phyloP scores from a whole-genome alignment of 2,113 vertebrate species.

The Rostratula benghalensis region DNA sequence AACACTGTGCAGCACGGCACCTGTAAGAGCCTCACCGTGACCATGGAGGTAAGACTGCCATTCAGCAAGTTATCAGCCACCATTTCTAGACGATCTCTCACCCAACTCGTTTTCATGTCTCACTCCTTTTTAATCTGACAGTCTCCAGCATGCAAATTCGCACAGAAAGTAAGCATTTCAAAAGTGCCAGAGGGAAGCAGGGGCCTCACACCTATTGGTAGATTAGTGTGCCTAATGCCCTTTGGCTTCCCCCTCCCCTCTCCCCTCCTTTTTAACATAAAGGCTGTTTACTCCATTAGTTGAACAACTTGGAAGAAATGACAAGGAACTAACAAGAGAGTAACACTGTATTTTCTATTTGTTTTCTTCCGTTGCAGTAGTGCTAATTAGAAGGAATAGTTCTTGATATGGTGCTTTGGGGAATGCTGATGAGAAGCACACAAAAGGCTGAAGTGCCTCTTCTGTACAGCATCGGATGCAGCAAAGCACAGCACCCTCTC shows the following conservation, averaged over 20 bases:
- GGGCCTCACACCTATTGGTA: conserved; percentile 24
- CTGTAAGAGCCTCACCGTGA: neutral
- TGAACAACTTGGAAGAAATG: conserved; percentile 48
- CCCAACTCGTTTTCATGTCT: conserved; percentile 17
- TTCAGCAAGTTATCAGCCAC: neutral
- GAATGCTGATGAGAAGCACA: conserved; percentile 57
- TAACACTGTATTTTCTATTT: conserved; percentile 62
- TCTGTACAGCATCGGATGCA: neutral
- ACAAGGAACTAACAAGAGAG: conserved; percentile 59
- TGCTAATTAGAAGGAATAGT: conserved; percentile 57
- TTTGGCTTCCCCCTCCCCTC: neutral
- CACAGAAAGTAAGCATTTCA: neutral
- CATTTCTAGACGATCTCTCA: conserved; percentile 25
- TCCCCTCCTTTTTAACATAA: neutral
- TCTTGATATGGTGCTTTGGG: conserved; percentile 32
- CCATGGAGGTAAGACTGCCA: neutral
- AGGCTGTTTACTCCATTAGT: conserved; percentile 29
- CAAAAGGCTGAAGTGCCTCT: conserved; percentile 47
- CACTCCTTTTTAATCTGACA: conserved; percentile 28
- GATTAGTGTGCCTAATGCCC: neutral
- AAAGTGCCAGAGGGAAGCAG: neutral
- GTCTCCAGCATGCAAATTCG: conserved; percentile 14
- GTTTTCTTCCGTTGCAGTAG: conserved; percentile 29
- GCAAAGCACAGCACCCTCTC: neutral
- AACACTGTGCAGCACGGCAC: neutral